Base-by-base conservation (phyloP, 2,888 invertebrate genomes). In the Orthonevra nobilis region DNA sequence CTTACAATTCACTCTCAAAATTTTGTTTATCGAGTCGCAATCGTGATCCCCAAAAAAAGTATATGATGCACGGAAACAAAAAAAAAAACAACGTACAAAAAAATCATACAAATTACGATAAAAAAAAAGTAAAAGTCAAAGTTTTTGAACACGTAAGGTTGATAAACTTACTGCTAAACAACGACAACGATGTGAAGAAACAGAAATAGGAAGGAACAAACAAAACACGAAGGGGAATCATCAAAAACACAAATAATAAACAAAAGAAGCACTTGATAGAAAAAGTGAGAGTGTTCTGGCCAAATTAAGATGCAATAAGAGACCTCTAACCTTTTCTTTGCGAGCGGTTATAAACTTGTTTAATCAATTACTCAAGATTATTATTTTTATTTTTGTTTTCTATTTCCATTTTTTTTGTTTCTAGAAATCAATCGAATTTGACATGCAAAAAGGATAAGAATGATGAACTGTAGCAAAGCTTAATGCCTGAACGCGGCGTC, bases 91-190 rank as follows among this genome's bases (percentile, higher is more conserved):
- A 20, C 48, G 28, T 23, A 38, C 10, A 36, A 14, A 10, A n/a
- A 12, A 38, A 42, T 17, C 14, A 10, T 17, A 19, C 6, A 28
- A 56, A 19, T n/a, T n/a, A n/a, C n/a, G 17, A 12, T n/a, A 4
- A 15, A 2, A 10, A 26, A 66, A 68, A 69, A 69, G 69, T 58
- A 68, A 68, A 68, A 56, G 68, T 48, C 48, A 56, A 58, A 40
- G 46, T 12, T 58, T 68, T 58, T 48, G 68, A 36, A 38, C 46
- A 58, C 38, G 68, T 38, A 68, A 68, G 68, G 68, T 68, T 56
- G 66, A 38, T 68, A 68, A 68, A 68, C 66, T 46, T 30, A 64
- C 50, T 26, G 34, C 23, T 32, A 32, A 42, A 32, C 30, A 44
- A 44, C n/a, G n/a, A n/a, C 12, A 44, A 12, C 9, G 26, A 6